Base-by-base conservation (phyloP, 2,797 vertebrate species). In the Octomys mimax region DNA sequence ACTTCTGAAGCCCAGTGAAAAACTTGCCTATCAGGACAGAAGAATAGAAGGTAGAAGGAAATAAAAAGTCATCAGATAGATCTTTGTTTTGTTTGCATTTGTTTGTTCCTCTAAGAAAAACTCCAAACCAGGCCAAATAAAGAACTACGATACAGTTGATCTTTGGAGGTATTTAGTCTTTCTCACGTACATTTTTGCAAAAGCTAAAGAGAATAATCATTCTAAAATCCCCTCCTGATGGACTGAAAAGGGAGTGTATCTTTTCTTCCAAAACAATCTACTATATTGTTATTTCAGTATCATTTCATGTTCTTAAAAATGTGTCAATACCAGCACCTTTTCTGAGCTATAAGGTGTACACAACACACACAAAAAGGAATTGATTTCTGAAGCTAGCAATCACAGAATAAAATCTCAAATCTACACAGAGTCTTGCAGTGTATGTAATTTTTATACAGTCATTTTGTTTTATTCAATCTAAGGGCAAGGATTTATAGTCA, bases 91-190 rank as follows among this genome's bases (percentile, higher is more conserved):
- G 12, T 54, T 89, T 61, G 4, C 39, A 68, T 89, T 70, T 42
- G 13, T 54, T 95, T 79, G 57, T 81, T 96, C 87, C 80, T 49
- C 54, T 77, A 84, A 83, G 42, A 62, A 82, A 79, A 90, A 82
- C 49, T 89, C 80, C 81, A 54, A 85, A 24, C 83, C 66, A 96
- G 88, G 82, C 42, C 87, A 95, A 83, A 93, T 36, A 39, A 36
- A 92, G 92, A 46, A 31, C 16, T 85, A 14, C 12, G 24, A 33
- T 24, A 86, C 5, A 89, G 24, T 31, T 91, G 22, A 91, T 84
- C 93, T 88, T 61, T 71, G 73, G 31, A 96, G 90, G 26, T 33
- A 64, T 96, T 49, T 82, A 52, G 28, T 92, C 64, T 66, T 79
- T 39, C 54, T 46, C 73, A 86, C 33, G 28, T 39, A 66, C 31